Base-by-base conservation (phyloP, 2,888 invertebrate genomes). In the Watsonalla binaria region DNA sequence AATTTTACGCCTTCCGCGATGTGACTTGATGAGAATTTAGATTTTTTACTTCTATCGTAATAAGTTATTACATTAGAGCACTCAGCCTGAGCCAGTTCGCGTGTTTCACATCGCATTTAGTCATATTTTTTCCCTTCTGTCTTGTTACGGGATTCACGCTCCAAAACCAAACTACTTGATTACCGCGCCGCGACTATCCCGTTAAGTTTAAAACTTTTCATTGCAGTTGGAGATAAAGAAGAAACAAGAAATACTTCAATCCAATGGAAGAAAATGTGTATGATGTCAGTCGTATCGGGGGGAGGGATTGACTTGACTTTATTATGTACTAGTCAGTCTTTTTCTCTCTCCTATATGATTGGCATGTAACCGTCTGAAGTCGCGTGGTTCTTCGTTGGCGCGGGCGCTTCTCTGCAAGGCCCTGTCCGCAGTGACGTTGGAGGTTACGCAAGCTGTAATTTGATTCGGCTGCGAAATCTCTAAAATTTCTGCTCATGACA, bases 341-440 rank as follows among this genome's bases (percentile, higher is more conserved):
- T 94, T 94, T 94, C 94, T 94, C 94, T 94, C 94, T 94, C 94
- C 94, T 94, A 94, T 94, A 91, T 89, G 90, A 86, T 85, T 78
- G 85, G 86, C 92, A 92, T 92, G 78, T 81, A 74, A 72, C 65
- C 84, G 61, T 73, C 90, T 51, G 53, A 53, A 45, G 55, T 62
- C 51, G 13, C 56, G 55, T 59, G 60, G 62, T 54, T 53, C 54
- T 53, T 59, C 56, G 54, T 59, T 54, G 57, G 56, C 37, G 49
- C 49, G 52, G 39, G 48, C 56, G 14, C 57, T 47, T 24, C 24
- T 24, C 24, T 49, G 56, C 56, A 61, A 63, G 68, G 73, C 72
- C 70, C 74, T 81, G 85, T 85, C 78, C 72, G 89, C 90, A 90
- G 90, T 90, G 90, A 86, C 82, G 84, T 88, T 83, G 80, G 86